phyloP scores from a whole-genome alignment of 2,113 vertebrate species.

The Puntigrus tetrazona region DNA sequence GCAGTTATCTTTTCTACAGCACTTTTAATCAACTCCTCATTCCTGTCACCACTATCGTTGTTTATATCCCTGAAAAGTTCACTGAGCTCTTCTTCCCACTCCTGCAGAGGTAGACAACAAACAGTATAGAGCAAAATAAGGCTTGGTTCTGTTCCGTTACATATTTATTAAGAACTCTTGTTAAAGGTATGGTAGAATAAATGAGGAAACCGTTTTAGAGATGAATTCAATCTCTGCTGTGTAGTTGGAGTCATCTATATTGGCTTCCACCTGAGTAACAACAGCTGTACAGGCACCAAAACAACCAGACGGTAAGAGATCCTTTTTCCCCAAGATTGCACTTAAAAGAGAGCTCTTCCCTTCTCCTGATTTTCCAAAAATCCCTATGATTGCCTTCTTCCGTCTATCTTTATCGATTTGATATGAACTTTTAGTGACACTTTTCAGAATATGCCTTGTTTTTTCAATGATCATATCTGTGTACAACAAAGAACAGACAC shows the following conservation, averaged over 20 bases:
- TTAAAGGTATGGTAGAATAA: not conserved
- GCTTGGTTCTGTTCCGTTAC: not conserved
- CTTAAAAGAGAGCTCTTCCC: constrained; percentile 53
- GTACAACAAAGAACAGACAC: too few species aligned
- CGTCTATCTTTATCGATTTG: not conserved
- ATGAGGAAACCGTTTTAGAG: constrained; percentile 53
- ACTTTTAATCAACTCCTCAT: not conserved
- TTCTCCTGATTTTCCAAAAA: constrained; percentile 11
- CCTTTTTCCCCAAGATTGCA: constrained; percentile 57
- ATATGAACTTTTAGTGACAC: not conserved
- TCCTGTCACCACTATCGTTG: not conserved
- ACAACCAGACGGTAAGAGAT: constrained; percentile 60
- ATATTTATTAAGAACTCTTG: not conserved
- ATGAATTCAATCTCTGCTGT: constrained; percentile 67
- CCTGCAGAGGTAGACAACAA: not conserved
- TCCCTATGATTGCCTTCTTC: not conserved
- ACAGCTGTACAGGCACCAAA: constrained; percentile 65
- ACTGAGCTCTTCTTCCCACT: not conserved
- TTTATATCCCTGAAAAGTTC: not conserved
- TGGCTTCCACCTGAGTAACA: constrained; percentile 65
- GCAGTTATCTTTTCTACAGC: not conserved
- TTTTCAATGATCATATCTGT: not conserved
- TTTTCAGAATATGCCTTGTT: not conserved
- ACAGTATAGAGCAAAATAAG: not conserved
- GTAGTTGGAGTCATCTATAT: constrained; percentile 32